These are phyloP conservation scores for Silurus asotus DNA, from an alignment of 2,113 vertebrate genomes.

Conservation along the genomic window DNA sequence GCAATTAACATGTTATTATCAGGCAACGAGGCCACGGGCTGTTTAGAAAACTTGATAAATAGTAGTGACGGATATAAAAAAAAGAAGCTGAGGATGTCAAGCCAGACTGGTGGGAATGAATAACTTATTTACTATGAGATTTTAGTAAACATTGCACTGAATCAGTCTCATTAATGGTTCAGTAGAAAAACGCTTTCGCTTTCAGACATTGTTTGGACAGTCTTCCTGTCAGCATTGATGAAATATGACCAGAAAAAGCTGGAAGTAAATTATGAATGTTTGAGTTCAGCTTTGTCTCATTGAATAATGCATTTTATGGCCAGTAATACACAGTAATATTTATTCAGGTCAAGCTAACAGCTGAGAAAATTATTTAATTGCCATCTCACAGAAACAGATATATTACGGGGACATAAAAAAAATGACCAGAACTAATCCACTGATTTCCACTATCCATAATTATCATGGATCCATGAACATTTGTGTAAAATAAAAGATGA, in stretches of 20 bases:
- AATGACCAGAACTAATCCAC: not conserved
- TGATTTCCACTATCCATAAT: not conserved
- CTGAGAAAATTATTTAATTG: constrained; percentile 3
- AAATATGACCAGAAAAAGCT: not conserved
- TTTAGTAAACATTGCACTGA: not conserved
- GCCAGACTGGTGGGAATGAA: not conserved
- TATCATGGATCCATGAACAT: not conserved
- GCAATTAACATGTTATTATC: not conserved
- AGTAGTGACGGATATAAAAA: not conserved
- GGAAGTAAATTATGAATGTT: not conserved
- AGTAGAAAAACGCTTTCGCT: not conserved
- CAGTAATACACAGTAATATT: not conserved
- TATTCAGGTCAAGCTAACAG: constrained; percentile 2
- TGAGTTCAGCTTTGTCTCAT: not conserved
- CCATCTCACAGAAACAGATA: not conserved
- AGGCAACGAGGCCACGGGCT: not conserved
- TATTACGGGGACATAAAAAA: not conserved
- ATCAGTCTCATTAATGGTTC: not conserved
- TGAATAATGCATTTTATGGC: constrained; percentile 6
- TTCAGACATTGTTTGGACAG: not conserved
- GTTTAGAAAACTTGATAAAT: not conserved
- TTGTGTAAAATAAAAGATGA: not conserved
- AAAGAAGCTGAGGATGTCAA: not conserved
- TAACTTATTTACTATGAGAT: not conserved
- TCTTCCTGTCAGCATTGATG: not conserved